Conservation (phyloP, 2,797 vertebrate genomes). For the Margarornis squamiger region DNA sequence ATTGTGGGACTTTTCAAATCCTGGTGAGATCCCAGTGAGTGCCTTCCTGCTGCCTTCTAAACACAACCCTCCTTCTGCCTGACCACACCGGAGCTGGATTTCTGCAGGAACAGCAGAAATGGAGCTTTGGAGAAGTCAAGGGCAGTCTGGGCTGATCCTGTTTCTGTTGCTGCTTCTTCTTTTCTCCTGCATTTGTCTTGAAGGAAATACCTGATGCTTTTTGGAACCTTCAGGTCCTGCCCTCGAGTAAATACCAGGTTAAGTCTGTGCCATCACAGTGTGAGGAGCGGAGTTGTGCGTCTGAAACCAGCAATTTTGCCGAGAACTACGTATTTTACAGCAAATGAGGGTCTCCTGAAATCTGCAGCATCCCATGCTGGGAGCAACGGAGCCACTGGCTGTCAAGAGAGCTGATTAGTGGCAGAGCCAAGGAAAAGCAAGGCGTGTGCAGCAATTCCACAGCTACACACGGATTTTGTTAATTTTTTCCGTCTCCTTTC, state of each 20-base stretch:
- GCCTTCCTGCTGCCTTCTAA: not conserved
- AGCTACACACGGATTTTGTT: fast-evolving
- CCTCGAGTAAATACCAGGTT: not conserved
- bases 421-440: fast-evolving
- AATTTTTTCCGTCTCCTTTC: fast-evolving
- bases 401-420: fast-evolving
- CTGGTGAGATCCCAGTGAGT: not conserved
- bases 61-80: not conserved
- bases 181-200: not conserved
- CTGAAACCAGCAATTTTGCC: not conserved
- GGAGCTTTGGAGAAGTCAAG: not conserved
- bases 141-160: not conserved
- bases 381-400: fast-evolving
- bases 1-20: not conserved
- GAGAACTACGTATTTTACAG: not conserved
- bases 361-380: fast-evolving
- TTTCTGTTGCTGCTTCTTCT: not conserved
- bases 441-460: not conserved
- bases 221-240: not conserved
- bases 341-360: not conserved
- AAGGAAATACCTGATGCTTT: not conserved
- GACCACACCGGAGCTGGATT: not conserved
- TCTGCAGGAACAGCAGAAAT: not conserved
- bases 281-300: not conserved
- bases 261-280: not conserved